Conservation (phyloP, 2,888 invertebrate species). For the Scaptomyza caliginosa region DNA sequence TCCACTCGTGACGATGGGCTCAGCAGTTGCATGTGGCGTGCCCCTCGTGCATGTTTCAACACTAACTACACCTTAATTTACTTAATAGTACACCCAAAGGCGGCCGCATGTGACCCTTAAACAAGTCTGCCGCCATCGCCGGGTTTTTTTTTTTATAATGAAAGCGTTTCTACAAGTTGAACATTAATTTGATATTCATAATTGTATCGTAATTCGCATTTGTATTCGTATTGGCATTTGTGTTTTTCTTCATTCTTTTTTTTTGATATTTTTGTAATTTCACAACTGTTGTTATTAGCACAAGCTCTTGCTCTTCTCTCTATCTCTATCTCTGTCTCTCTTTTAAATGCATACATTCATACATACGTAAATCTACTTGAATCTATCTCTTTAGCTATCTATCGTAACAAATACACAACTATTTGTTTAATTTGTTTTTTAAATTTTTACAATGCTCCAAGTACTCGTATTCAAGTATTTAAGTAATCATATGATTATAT, state of each 20-base stretch:
- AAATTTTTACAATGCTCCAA: conserved; percentile 48
- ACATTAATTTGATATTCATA: conserved; percentile 28
- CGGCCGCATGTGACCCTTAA: conserved; percentile 20
- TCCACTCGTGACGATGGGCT: not conserved
- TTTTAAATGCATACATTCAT: no score
- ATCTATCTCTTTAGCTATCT: conserved; percentile 50
- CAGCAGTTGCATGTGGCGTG: conserved; percentile 31
- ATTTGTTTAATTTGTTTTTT: conserved; percentile 34
- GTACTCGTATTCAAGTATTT: conserved; percentile 57
- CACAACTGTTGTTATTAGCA: conserved; percentile 57
- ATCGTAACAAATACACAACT: conserved; percentile 51
- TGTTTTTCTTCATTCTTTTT: conserved; percentile 34
- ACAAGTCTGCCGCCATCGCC: conserved; percentile 8
- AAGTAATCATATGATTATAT: conserved; percentile 48
- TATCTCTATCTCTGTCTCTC: no score
- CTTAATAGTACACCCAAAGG: conserved; percentile 10
- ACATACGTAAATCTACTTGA: conserved; percentile 1
- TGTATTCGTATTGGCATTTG: conserved; percentile 23
- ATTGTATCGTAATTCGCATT: conserved; percentile 16
- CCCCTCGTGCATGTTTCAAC: conserved; percentile 53
- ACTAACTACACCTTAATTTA: conserved; percentile 16
- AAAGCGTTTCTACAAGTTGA: conserved; percentile 46
- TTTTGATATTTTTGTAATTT: conserved; percentile 48
- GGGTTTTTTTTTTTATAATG: not conserved
- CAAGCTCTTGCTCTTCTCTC: conserved; percentile 54